Base-by-base conservation (phyloP, 2,888 invertebrate species). In the Zele albiditarsus region DNA sequence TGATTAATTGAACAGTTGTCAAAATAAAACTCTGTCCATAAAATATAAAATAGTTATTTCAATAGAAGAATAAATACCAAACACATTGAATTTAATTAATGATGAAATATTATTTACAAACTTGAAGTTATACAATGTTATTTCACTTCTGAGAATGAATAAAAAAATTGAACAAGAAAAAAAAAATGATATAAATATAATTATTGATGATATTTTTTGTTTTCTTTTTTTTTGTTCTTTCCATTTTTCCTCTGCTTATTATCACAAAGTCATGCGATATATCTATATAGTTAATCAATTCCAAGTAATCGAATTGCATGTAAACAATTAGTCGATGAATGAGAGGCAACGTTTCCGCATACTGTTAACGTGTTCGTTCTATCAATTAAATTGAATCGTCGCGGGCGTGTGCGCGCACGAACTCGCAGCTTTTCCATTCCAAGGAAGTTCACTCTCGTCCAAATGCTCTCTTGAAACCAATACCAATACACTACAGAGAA, bases 261-360 rank as follows among this genome's bases (percentile, higher is more conserved):
- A 38, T 46, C n/a, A 4, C 53, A 53, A 53, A 53, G 20, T n/a
- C 8, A 20, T 10, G 20, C n/a, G n/a, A n/a, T n/a, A 53, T 20
- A 53, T n/a, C 4, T 5, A 16, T 46, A 46, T 53, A 53, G 28
- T 71, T 16, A 42, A 60, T 27, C 31, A n/a, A 57, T 71, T 33
- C 27, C 23, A 23, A 63, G 63, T 63, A 63, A 63, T 46, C 62
- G 62, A 62, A 71, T 60, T 62, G 31, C 63, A 63, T 71, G 71
- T 63, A 49, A 71, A 71, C 63, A 71, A 71, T 71, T 71, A 71
- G 62, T 71, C 53, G 42, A 42, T 25, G 25, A 42, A 62, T 31
- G 12, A n/a, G 38, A 2, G 20, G 33, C 23, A n/a, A 20, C 20
- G 38, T 62, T 63, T 63, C 63, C 33, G 33, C 38, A 38, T 63